Evolutionary conservation across 2,797 vertebrate species (phyloP).

Genomic region (Momotus momota): DNA sequence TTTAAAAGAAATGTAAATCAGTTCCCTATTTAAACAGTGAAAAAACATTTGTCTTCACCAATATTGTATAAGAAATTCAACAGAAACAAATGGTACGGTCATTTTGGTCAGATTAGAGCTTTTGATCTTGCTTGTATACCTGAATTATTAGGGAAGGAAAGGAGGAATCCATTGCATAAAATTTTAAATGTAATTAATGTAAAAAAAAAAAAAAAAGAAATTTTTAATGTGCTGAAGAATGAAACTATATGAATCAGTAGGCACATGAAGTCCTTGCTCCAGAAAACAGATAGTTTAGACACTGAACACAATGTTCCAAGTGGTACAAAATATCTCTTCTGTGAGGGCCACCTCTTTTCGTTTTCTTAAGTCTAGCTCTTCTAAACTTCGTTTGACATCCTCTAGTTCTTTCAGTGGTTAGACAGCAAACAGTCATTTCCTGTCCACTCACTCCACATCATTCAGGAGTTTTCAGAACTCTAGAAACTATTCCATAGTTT

Average conservation of each 20-base stretch:
- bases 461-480: neutral
- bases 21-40: neutral
- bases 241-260: neutral
- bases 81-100: neutral
- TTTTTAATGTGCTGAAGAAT: neutral
- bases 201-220: neutral
- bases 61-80: neutral
- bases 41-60: neutral
- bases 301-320: neutral
- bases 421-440: neutral
- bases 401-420: neutral
- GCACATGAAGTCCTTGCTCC: neutral
- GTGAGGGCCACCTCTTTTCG: neutral
- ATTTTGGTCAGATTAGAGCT: neutral
- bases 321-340: neutral
- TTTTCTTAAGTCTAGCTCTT: neutral
- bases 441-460: neutral
- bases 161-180: neutral
- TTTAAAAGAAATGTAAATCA: neutral
- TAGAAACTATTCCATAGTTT: neutral
- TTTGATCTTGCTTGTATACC: neutral
- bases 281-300: neutral
- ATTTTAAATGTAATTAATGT: neutral
- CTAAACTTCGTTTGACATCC: neutral
- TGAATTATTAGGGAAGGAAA: neutral